Conservation (phyloP, 2,888 invertebrate genomes). For the Drosophila planitibia region DNA sequence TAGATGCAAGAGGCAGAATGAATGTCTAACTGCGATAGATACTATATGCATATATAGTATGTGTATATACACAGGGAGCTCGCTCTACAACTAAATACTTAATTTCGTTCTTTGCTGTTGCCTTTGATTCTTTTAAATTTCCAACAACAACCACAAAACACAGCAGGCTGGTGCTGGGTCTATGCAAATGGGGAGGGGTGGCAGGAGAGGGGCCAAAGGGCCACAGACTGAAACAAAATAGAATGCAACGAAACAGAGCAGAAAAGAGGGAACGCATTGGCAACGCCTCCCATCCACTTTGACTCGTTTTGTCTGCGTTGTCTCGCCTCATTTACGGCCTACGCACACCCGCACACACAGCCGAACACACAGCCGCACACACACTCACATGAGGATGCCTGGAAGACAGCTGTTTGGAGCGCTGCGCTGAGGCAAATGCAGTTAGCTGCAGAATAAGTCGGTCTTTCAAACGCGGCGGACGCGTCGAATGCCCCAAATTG, state of each 20-base stretch:
- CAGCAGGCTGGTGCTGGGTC: background rate
- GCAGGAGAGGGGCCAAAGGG: conserved; percentile 26
- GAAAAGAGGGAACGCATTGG: conserved; percentile 32
- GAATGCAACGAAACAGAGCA: conserved; percentile 39
- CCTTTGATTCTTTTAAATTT: conserved; percentile 81
- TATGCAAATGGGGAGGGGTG: background rate
- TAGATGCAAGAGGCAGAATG: conserved; percentile 58
- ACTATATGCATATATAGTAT: conserved; percentile 20
- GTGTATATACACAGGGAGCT: conserved; percentile 18
- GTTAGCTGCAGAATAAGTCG: conserved; percentile 73
- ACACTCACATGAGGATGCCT: conserved; percentile 49
- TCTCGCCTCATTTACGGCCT: conserved; percentile 73
- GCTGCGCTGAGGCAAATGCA: conserved; percentile 55
- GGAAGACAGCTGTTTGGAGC: conserved; percentile 75
- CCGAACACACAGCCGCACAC: conserved; percentile 10
- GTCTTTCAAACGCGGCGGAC: conserved; percentile 73
- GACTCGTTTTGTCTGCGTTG: conserved; percentile 57
- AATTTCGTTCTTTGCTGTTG: conserved; percentile 74
- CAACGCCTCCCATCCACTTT: conserved; percentile 1
- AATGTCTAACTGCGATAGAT: conserved; percentile 64
- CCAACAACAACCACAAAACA: conserved; percentile 52
- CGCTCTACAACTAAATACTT: conserved; percentile 78
- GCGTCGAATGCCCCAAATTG: conserved; percentile 37
- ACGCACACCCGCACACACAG: conserved; percentile 58
- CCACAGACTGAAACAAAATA: conserved; percentile 33